Percentiles rank a stretch among this genome's conserved stretches.
phyloP scores from a whole-genome alignment of 2,113 vertebrate genomes.

The Nycticryphes semicollaris region DNA sequence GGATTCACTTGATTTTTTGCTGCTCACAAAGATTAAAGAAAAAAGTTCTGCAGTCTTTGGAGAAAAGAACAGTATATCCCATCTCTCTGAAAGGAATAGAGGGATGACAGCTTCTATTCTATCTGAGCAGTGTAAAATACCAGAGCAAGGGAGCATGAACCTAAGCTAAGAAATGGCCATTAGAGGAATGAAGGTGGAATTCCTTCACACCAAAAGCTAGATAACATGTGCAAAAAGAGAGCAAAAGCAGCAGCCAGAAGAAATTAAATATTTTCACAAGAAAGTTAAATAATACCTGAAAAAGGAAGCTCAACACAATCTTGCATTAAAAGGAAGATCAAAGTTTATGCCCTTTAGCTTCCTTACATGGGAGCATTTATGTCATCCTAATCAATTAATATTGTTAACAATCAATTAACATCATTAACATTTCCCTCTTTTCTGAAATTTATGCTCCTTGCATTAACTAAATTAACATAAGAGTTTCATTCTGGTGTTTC shows the following conservation, averaged over 20 bases:
- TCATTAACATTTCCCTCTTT: neutral
- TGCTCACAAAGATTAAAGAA: conserved; percentile 15
- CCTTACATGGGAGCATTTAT: neutral
- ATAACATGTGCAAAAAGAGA: neutral
- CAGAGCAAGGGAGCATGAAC: neutral
- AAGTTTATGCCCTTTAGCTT: neutral
- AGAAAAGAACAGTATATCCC: neutral
- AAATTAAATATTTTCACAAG: neutral
- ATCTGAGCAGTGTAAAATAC: neutral
- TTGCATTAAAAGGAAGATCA: neutral
- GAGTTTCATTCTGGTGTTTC: neutral
- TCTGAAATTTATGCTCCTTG: neutral
- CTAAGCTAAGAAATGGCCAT: neutral
- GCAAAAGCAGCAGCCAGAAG: neutral
- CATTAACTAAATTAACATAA: neutral
- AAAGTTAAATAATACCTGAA: neutral
- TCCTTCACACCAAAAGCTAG: neutral
- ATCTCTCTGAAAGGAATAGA: neutral
- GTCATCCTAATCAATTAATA: neutral
- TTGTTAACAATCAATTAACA: neutral
- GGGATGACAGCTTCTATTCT: neutral
- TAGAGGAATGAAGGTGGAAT: neutral
- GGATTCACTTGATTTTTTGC: neutral
- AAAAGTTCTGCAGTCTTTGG: neutral
- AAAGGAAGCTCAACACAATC: neutral